Evolutionary conservation across 2,797 vertebrate species (phyloP), one percentile per base, ranked within the genome.

Genomic region (Adrianichthys oophorus): DNA sequence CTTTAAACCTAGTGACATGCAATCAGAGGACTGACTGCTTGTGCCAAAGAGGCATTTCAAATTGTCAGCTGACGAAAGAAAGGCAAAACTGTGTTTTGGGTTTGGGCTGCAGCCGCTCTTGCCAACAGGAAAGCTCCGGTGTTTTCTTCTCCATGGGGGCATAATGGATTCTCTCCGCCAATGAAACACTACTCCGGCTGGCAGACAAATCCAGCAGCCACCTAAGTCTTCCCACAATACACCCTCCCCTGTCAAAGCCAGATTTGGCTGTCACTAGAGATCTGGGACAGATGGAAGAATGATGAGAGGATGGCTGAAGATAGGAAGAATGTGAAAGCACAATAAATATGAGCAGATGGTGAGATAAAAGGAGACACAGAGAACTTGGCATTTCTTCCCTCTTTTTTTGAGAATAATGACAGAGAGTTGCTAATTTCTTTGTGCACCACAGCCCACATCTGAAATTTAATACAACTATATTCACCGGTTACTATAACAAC

Each of bases 111-210:
- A 32, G 61, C 75, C 72, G 64, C 71, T 80, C 77, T 50, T 62
- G 76, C 75, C 82, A 72, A 85, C 75, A 85, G 86, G 85, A 90
- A 88, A 83, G 87, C 81, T 79, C 76, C 70, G 67, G 84, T 82
- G 76, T 87, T 87, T 87, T 88, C 78, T 83, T 86, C 80, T 85
- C 73, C 82, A 77, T 59, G 78, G 76, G 29, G 78, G 58, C 64
- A 80, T 88, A 92, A 92, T 91, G 89, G 87, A 92, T 92, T 92
- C 86, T 90, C 90, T 79, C 65, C 84, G 84, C 84, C 84, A 85
- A 87, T 92, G 87, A 91, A 91, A 90, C 64, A 75, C 48, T 84
- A 87, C 84, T 89, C 87, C 76, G 58, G 65, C 73, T 85, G 70
- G 78, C 65, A 5, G 79, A 51, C 68, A 4, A 57, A 52, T 64